phyloP scores from a whole-genome alignment of 2,888 invertebrate genomes.

The Cactoblastis cactorum region DNA sequence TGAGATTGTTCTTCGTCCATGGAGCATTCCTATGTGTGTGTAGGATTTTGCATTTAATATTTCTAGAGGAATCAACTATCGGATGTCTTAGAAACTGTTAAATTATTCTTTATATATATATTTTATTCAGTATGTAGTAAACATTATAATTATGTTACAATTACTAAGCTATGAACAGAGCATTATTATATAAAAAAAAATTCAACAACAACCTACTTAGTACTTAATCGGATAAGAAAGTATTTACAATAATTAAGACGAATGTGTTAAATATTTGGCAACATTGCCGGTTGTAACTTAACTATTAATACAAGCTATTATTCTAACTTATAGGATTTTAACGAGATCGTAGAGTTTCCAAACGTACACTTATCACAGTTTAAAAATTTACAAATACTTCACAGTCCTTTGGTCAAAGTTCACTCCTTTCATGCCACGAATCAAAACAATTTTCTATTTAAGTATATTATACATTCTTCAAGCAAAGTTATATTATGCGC shows the following conservation, averaged over 20 bases:
- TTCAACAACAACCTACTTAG: slow-evolving; percentile 23
- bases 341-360: slow-evolving; percentile 28
- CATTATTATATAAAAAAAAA: slow-evolving; percentile 17
- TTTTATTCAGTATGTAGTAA: slow-evolving; percentile 25
- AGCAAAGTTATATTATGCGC: slow-evolving; percentile 20
- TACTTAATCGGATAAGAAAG: slow-evolving; percentile 18
- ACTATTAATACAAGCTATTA: slow-evolving; percentile 18
- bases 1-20: too few species aligned
- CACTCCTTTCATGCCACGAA: not conserved
- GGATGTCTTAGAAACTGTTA: not conserved
- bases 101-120: slow-evolving; percentile 33
- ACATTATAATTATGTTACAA: slow-evolving; percentile 21
- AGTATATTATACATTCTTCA: slow-evolving; percentile 29
- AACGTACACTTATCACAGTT: slow-evolving; percentile 70
- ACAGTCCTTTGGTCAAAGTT: slow-evolving; percentile 37
- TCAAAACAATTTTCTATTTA: slow-evolving; percentile 48
- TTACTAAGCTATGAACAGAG: slow-evolving; percentile 56
- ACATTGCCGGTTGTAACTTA: slow-evolving; percentile 4
- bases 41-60: not conserved
- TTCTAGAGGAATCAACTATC: not conserved
- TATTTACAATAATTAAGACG: slow-evolving; percentile 40
- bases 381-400: slow-evolving; percentile 61
- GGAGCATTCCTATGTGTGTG: too few species aligned
- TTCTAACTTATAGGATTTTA: slow-evolving; percentile 16
- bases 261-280: slow-evolving; percentile 6